These are phyloP conservation scores for Calliopum simillimum DNA, from an alignment of 2,888 invertebrate genomes.

Conservation along the genomic window DNA sequence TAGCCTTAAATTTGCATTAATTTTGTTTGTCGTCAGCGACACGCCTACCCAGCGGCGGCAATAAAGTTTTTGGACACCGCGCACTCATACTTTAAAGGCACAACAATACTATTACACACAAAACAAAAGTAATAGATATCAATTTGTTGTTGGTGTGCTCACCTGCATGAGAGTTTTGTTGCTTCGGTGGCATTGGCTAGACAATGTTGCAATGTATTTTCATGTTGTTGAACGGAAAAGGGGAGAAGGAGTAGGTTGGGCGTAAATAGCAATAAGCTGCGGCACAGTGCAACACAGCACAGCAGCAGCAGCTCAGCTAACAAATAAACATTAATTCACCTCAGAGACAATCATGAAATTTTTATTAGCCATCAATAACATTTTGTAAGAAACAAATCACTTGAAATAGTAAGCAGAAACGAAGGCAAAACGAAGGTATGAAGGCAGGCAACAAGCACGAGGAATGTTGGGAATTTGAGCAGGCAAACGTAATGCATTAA, in stretches of 20 bases:
- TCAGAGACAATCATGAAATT: constrained; percentile 51
- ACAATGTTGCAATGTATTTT: too few relatives aligned
- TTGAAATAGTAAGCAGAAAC: not conserved
- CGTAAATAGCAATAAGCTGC: not conserved
- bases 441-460: too few relatives aligned
- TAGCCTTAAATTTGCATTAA: constrained; percentile 34
- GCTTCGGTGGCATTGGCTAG: not conserved
- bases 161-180: not conserved
- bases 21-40: constrained; percentile 11
- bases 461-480: too few relatives aligned
- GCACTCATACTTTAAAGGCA: too few relatives aligned
- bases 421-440: too few relatives aligned
- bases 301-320: not conserved
- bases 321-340: constrained; percentile 36
- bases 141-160: not conserved
- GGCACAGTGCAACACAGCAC: not conserved
- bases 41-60: too few relatives aligned
- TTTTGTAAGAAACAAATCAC: constrained; percentile 52
- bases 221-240: too few relatives aligned
- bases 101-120: not conserved
- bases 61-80: too few relatives aligned
- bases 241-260: not conserved
- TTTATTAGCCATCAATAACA: constrained; percentile 57
- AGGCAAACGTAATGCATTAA: too few relatives aligned
- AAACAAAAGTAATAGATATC: not conserved